phyloP scores from a whole-genome alignment of 2,797 vertebrate species.

The Rhabdomys pumilio region DNA sequence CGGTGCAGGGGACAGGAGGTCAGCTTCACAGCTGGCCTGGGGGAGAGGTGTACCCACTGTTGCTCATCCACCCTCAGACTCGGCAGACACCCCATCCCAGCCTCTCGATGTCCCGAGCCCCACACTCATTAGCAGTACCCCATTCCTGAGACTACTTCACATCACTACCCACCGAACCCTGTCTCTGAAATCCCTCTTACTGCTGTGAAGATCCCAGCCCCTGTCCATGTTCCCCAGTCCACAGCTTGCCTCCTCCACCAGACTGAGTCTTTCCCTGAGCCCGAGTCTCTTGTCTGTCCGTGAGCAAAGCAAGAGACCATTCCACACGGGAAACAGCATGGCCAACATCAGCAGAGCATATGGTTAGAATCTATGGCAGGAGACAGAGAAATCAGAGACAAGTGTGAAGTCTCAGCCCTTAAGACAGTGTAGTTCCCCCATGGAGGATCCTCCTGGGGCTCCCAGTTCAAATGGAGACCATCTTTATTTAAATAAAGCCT shows the following conservation, averaged over 20 bases:
- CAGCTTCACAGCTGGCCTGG: background rate
- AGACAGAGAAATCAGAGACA: background rate
- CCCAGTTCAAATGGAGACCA: background rate
- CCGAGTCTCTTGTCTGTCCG: background rate
- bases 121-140: background rate
- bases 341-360: background rate
- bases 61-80: background rate
- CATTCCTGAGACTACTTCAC: background rate
- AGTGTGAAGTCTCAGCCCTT: background rate
- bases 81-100: background rate
- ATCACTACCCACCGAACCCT: background rate
- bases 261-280: background rate
- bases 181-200: background rate
- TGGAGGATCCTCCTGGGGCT: background rate
- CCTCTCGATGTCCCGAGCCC: background rate
- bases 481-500: background rate
- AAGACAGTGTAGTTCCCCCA: background rate
- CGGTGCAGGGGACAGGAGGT: constrained; percentile 37
- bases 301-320: background rate
- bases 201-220: background rate
- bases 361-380: background rate
- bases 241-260: background rate
- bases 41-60: background rate
- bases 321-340: background rate
- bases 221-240: background rate